Conservation (phyloP, 37 sponge, comb jelly and placozoan genomes). For the Halisarca cf. caerulea region DNA sequence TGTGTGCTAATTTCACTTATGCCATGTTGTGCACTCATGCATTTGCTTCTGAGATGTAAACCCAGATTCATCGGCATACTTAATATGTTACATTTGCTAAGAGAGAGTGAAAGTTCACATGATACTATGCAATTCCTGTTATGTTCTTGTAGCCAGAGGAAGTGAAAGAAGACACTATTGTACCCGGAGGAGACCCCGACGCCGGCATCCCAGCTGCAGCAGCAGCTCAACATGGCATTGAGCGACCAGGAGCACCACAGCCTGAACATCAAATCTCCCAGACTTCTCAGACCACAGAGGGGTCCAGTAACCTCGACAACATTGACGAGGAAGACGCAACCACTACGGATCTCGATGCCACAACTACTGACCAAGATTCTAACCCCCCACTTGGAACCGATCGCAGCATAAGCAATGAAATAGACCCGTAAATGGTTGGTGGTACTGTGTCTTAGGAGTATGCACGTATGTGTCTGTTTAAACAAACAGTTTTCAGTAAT, state of each 20-base stretch:
- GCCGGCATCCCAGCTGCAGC: slow-evolving; percentile 60
- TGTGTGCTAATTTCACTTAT: not conserved
- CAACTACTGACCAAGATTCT: not conserved
- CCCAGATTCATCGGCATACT: not conserved
- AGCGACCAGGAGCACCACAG: slow-evolving; percentile 15
- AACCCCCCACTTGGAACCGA: not conserved
- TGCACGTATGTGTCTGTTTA: too few species aligned
- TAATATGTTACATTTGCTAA: too few species aligned
- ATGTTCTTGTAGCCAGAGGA: slow-evolving; percentile 34
- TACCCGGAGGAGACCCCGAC: slow-evolving; percentile 75
- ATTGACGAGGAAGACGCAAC: not conserved
- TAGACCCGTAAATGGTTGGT: too few species aligned
- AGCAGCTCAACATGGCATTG: slow-evolving; percentile 51
- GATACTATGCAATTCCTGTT: too few species aligned
- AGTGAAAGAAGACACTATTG: slow-evolving; percentile 35
- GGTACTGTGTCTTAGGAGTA: too few species aligned
- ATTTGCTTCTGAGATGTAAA: not conserved
- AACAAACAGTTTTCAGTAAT: too few species aligned
- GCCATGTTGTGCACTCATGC: not conserved
- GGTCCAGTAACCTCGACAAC: not conserved
- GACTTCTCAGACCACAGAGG: not conserved
- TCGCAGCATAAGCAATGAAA: not conserved
- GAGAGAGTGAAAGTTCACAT: too few species aligned
- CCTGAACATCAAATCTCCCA: slow-evolving; percentile 2
- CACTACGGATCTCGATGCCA: not conserved